phyloP scores from a whole-genome alignment of 2,888 invertebrate genomes.

The Oxytorus armatus region DNA sequence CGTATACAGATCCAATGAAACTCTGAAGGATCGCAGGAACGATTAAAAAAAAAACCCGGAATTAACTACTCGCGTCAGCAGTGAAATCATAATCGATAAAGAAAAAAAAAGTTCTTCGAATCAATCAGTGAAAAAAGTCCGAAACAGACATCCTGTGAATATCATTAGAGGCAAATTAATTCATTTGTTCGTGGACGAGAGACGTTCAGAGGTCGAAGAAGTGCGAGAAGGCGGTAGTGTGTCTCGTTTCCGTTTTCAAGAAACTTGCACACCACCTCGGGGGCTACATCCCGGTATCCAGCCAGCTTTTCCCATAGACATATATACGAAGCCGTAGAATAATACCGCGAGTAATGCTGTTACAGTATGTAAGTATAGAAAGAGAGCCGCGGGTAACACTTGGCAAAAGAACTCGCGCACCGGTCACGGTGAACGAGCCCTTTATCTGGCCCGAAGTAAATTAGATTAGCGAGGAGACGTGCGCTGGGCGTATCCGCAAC shows the following conservation, averaged over 20 bases:
- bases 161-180: slow-evolving; percentile 49
- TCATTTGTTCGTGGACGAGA: slow-evolving; percentile 10
- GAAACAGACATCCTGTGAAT: slow-evolving; percentile 48
- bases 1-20: slow-evolving; percentile 1
- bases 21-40: neutral
- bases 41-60: neutral
- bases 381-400: slow-evolving; percentile 31
- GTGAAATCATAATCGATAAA: neutral
- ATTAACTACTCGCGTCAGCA: neutral
- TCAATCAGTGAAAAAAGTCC: slow-evolving; percentile 33
- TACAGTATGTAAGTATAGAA: slow-evolving; percentile 12
- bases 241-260: slow-evolving; percentile 66
- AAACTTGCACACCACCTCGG: slow-evolving; percentile 43
- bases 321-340: slow-evolving; percentile 28
- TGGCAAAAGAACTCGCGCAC: slow-evolving; percentile 62
- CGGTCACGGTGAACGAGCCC: slow-evolving; percentile 77
- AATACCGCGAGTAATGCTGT: slow-evolving; percentile 6
- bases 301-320: slow-evolving; percentile 59
- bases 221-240: slow-evolving; percentile 43
- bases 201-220: slow-evolving; percentile 29
- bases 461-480: slow-evolving; percentile 78
- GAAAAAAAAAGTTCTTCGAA: slow-evolving; percentile 21
- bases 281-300: slow-evolving; percentile 41
- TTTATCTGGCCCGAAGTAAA: slow-evolving; percentile 78
- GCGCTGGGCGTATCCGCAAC: slow-evolving; percentile 72